Evolutionary conservation across 2,888 invertebrate species (phyloP).

Genomic region (Rhagophthalmus giganteus): DNA sequence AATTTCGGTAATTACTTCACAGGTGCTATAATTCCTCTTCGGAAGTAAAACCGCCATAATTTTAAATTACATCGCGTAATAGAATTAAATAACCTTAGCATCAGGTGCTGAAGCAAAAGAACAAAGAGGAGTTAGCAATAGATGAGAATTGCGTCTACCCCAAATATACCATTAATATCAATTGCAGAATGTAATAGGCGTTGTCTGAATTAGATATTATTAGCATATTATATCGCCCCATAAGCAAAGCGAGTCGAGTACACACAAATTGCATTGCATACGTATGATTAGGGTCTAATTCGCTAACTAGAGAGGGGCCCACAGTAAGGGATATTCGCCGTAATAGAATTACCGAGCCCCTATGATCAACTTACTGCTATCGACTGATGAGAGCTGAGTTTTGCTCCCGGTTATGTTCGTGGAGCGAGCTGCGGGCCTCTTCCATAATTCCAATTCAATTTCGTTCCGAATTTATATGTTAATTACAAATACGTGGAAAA

Average conservation of each 20-base stretch:
- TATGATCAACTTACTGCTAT: constrained; percentile 50
- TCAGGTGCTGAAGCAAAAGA: constrained; percentile 27
- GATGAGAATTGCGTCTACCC: constrained; percentile 27
- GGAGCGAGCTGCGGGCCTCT: constrained; percentile 28
- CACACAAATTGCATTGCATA: constrained; percentile 51
- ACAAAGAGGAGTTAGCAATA: constrained; percentile 24
- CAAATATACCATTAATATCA: constrained; percentile 46
- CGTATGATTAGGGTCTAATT: constrained; percentile 53
- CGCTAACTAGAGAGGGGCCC: constrained; percentile 48
- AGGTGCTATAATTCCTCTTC: not conserved
- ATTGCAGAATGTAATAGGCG: constrained; percentile 45
- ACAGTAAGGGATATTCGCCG: constrained; percentile 52
- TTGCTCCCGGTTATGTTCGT: constrained; percentile 31
- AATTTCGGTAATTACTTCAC: not conserved
- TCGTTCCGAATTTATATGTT: constrained; percentile 29
- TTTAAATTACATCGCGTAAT: constrained; percentile 21
- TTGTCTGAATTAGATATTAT: constrained; percentile 45
- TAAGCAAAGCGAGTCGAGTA: constrained; percentile 38
- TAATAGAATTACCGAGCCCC: constrained; percentile 53
- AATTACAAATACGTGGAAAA: constrained; percentile 27
- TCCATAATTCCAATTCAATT: constrained; percentile 30
- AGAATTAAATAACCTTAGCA: constrained; percentile 26
- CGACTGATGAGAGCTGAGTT: constrained; percentile 33
- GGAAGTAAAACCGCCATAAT: constrained; percentile 8
- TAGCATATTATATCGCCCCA: constrained; percentile 48